A percentile compares a stretch with the other conserved stretches of the same genome.
Evolutionary conservation across 2,797 vertebrate species (phyloP).

Genomic region (Eutrigla gurnardus): DNA sequence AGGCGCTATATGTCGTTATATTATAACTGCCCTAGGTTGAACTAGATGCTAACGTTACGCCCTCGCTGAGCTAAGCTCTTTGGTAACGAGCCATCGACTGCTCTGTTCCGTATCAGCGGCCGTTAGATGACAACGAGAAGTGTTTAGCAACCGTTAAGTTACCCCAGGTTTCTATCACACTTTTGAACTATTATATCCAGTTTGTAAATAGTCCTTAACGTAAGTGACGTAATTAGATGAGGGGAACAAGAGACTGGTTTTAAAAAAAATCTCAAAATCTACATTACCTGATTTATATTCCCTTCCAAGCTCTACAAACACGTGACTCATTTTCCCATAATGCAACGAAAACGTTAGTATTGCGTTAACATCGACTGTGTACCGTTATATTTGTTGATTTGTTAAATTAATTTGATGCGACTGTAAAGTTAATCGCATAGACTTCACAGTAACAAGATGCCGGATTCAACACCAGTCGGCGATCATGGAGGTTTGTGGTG

Average conservation of each 20-base stretch:
- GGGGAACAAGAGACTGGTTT: neutral
- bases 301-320: neutral
- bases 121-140: neutral
- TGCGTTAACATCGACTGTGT: neutral
- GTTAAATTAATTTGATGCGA: too few species aligned
- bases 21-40: neutral
- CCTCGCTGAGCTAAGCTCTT: conserved; percentile 1
- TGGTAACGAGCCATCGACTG: neutral
- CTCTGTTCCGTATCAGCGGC: neutral
- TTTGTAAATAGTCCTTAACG: neutral
- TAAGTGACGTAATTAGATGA: neutral
- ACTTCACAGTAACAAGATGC: too few species aligned
- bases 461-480: neutral
- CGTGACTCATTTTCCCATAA: neutral
- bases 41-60: neutral
- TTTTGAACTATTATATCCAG: neutral
- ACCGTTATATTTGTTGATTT: too few species aligned
- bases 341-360: neutral
- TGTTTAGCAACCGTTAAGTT: too few species aligned
- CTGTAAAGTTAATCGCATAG: too few species aligned
- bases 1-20: rapidly evolving
- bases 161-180: rapidly evolving
- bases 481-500: neutral
- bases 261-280: neutral
- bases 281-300: neutral